A percentile compares a stretch with the other conserved stretches of the same genome.
Evolutionary conservation across 2,113 vertebrate genomes (phyloP).

Genomic region (Girardinichthys multiradiatus): DNA sequence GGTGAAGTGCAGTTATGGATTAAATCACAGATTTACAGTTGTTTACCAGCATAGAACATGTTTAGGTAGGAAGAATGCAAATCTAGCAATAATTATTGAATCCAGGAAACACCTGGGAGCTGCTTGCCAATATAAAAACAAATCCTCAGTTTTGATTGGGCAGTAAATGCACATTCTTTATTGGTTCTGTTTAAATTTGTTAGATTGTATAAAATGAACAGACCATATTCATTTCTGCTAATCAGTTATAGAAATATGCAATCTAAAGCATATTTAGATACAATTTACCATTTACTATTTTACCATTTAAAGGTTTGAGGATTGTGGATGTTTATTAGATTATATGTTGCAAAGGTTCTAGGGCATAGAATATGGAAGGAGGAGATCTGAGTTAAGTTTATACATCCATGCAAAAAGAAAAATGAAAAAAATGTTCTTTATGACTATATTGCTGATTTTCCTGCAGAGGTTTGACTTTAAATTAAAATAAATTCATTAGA

Average conservation of each 20-base stretch:
- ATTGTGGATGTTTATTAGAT: not conserved
- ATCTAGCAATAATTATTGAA: slow-evolving; percentile 34
- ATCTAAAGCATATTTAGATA: not conserved
- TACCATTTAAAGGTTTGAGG: too few relatives aligned
- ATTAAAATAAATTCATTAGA: too few relatives aligned
- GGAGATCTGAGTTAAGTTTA: not conserved
- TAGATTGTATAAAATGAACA: not conserved
- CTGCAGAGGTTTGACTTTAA: too few relatives aligned
- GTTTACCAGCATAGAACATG: slow-evolving; percentile 10
- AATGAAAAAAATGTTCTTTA: too few relatives aligned
- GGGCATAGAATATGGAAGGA: not conserved
- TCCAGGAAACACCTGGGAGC: slow-evolving; percentile 16
- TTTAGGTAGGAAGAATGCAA: slow-evolving; percentile 22
- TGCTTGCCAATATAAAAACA: slow-evolving; percentile 12
- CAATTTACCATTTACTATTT: too few relatives aligned
- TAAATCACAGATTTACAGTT: slow-evolving; percentile 13
- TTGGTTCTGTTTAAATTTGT: not conserved
- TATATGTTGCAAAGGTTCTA: not conserved
- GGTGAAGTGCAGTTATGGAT: not conserved
- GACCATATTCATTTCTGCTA: not conserved
- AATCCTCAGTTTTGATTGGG: slow-evolving; percentile 22
- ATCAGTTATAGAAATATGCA: not conserved
- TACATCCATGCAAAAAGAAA: too few relatives aligned
- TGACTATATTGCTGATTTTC: too few relatives aligned
- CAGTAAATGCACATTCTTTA: not conserved